These are phyloP conservation scores for Drosophila peninsularis DNA, from an alignment of 2,888 invertebrate species.

Conservation along the genomic window DNA sequence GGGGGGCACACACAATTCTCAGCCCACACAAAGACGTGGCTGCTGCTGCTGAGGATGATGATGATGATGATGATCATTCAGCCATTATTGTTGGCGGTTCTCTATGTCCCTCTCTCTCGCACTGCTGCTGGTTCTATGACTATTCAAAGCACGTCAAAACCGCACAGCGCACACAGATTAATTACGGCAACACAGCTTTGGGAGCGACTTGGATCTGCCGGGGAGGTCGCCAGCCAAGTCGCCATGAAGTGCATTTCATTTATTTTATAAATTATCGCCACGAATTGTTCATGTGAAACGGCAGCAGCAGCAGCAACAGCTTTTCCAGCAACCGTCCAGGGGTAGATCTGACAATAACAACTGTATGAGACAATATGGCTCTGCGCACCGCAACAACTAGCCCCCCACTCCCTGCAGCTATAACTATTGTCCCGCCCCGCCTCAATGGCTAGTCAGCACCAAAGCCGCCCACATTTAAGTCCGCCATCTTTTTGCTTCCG, in stretches of 20 bases:
- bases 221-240: constrained; percentile 51
- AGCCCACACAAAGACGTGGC: constrained; percentile 60
- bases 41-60: constrained; percentile 16
- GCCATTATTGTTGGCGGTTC: constrained; percentile 16
- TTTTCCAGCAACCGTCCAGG: constrained; percentile 51
- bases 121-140: constrained; percentile 24
- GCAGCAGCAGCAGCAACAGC: constrained; percentile 28
- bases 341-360: constrained; percentile 22
- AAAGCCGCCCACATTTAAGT: constrained; percentile 67
- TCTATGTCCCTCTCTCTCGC: neutral
- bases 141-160: constrained; percentile 79
- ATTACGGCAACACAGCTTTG: constrained; percentile 61
- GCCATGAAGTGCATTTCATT: constrained; percentile 79
- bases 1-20: constrained; percentile 38
- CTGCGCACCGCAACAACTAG: constrained; percentile 17
- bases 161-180: constrained; percentile 64
- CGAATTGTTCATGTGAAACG: constrained; percentile 79
- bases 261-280: constrained; percentile 80
- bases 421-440: constrained; percentile 1
- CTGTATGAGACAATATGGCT: constrained; percentile 30
- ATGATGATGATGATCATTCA: constrained; percentile 43
- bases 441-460: constrained; percentile 26
- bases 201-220: constrained; percentile 55
- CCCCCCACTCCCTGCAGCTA: neutral
- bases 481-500: constrained; percentile 79